Evolutionary conservation across 2,888 invertebrate genomes (phyloP), one percentile per base, ranked within the genome.

Genomic region (Euclidia mi): DNA sequence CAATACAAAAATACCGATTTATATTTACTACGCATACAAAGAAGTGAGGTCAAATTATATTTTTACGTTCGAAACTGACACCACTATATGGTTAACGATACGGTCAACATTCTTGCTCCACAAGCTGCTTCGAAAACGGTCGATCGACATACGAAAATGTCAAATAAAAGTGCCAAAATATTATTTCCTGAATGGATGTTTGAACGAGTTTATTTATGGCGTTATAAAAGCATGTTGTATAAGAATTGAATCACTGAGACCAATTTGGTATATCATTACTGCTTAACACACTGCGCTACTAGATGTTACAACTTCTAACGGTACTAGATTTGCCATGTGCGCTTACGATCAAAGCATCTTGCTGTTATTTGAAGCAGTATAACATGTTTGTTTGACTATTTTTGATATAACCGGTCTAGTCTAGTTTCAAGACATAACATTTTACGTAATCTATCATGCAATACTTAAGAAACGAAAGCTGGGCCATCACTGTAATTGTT

Each of bases 101-200:
- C 53, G 12, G 55, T 44, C 44, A 45, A 25, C 38, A 42, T 44
- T 69, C 73, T 59, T 60, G 72, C 65, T 55, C 28, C 25, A 56
- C 71, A 61, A 58, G 67, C 62, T 60, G 42, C 42, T 50, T 15
- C 14, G 14, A 56, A 79, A 81, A 82, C 79, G 75, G 82, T 82
- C 32, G 14, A 52, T 66, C 70, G 52, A 67, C 63, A 68, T 70
- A 62, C 48, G 38, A 63, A 71, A 79, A 76, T 74, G 66, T 70
- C 73, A 78, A 65, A 53, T 62, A 50, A 25, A 25, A 59, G 43
- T 63, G 12, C 46, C 51, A 69, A 71, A 75, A 71, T 50, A 66
- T 18, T 53, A 65, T 68, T 76, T 79, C 74, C 72, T 69, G 42
- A 71, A 68, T 63, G 62, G 18, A 56, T 70, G 44, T 65, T 44